These are phyloP conservation scores for Archips xylosteana DNA, from an alignment of 2,888 invertebrate species.

Conservation along the genomic window DNA sequence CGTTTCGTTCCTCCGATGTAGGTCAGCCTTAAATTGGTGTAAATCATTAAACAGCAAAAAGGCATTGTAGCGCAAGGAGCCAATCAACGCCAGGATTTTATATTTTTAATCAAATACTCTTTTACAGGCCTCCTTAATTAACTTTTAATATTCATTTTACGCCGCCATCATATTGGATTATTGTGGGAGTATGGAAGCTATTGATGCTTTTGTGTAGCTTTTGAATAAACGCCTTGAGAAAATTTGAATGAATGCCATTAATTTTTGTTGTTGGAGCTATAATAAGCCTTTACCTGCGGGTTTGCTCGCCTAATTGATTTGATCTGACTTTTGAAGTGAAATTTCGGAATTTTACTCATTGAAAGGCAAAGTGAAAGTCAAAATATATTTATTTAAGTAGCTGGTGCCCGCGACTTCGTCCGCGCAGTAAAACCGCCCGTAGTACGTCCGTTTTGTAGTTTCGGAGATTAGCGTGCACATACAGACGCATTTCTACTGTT, in stretches of 20 bases:
- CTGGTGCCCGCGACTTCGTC: no score
- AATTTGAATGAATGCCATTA: neutral
- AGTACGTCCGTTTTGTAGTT: no score
- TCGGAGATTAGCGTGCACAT: no score
- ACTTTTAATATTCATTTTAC: slow-evolving; percentile 14
- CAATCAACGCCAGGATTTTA: slow-evolving; percentile 17
- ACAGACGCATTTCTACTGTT: no score
- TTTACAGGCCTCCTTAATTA: slow-evolving; percentile 11
- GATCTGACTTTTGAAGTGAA: no score
- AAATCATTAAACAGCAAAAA: slow-evolving; percentile 14
- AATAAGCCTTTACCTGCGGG: no score
- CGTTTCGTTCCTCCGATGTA: neutral
- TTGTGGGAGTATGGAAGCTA: neutral
- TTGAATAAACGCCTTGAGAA: neutral
- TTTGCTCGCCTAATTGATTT: no score
- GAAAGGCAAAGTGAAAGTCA: no score
- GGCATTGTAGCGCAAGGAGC: slow-evolving; percentile 7
- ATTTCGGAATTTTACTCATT: no score
- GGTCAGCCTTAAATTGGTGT: neutral
- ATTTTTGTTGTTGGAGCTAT: neutral
- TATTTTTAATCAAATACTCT: slow-evolving; percentile 22
- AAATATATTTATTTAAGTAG: no score
- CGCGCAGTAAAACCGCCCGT: no score
- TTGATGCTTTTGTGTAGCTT: neutral
- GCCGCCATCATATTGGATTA: neutral